These are phyloP conservation scores for Elysia crispata DNA, from an alignment of 2,888 invertebrate species.

Conservation along the genomic window DNA sequence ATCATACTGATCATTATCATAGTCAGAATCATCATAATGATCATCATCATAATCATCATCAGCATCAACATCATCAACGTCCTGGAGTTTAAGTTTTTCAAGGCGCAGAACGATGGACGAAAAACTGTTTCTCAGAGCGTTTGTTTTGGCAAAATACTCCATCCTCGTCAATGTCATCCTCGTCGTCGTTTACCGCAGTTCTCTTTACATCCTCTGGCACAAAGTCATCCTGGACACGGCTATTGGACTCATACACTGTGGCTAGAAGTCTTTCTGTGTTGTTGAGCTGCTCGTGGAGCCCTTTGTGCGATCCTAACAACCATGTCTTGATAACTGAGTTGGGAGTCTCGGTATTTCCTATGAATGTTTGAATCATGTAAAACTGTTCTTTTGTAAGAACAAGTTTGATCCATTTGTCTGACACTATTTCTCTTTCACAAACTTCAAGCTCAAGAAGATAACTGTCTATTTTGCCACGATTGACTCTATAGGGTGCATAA, in stretches of 20 bases:
- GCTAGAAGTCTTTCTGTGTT: slow-evolving; percentile 6
- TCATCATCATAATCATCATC: too few relatives aligned
- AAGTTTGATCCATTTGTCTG: too few relatives aligned
- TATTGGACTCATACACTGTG: background rate
- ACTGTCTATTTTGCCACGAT: too few relatives aligned
- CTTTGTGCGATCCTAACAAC: slow-evolving; percentile 30
- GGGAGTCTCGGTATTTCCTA: too few relatives aligned
- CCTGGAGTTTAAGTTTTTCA: background rate
- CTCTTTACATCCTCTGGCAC: slow-evolving; percentile 16
- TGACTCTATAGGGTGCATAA: too few relatives aligned
- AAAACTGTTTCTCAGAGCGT: slow-evolving; percentile 2
- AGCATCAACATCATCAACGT: background rate
- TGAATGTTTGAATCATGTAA: background rate
- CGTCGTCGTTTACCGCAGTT: slow-evolving; percentile 38
- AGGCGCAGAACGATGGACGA: slow-evolving; percentile 16
- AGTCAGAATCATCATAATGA: too few relatives aligned
- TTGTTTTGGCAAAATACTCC: background rate
- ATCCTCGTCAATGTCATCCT: slow-evolving; percentile 30
- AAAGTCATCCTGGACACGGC: background rate
- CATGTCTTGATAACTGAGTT: slow-evolving; percentile 21
- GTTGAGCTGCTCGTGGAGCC: slow-evolving; percentile 27
- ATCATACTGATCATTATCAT: too few relatives aligned
- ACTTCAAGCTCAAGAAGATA: too few relatives aligned
- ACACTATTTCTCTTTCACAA: too few relatives aligned
- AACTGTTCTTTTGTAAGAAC: too few relatives aligned